These are phyloP conservation scores for Trisateles emortualis DNA, from an alignment of 2,888 invertebrate species.

Conservation along the genomic window DNA sequence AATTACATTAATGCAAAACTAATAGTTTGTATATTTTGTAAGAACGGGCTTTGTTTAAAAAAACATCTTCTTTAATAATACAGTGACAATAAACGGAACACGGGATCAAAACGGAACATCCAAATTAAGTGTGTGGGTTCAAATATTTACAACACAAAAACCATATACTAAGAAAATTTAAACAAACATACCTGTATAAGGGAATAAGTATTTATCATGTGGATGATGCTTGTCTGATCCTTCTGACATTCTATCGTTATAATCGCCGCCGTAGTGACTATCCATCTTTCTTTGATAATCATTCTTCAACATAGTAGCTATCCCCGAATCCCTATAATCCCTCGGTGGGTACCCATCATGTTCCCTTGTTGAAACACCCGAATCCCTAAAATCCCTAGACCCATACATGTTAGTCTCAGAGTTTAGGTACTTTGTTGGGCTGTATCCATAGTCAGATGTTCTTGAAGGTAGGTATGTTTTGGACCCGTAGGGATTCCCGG, in stretches of 20 bases:
- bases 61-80: too few relatives aligned
- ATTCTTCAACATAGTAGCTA: conserved; percentile 83
- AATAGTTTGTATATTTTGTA: too few relatives aligned
- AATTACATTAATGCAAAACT: too few relatives aligned
- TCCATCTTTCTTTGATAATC: conserved; percentile 84
- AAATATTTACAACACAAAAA: background rate
- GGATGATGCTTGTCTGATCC: conserved; percentile 90
- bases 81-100: too few relatives aligned
- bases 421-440: conserved; percentile 79
- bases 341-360: conserved; percentile 78
- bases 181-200: conserved; percentile 89
- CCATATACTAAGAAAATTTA: background rate
- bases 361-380: conserved; percentile 72
- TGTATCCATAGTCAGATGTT: conserved; percentile 82
- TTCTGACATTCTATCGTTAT: conserved; percentile 89
- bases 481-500: conserved; percentile 82
- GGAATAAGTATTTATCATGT: conserved; percentile 93
- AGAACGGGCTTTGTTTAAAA: too few relatives aligned
- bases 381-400: conserved; percentile 74
- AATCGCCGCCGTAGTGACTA: conserved; percentile 80
- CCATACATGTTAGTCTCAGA: conserved; percentile 74
- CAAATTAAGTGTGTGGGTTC: too few relatives aligned
- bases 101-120: too few relatives aligned
- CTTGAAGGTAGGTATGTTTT: conserved; percentile 78
- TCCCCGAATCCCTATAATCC: conserved; percentile 81